Evolutionary conservation across 1,140 invertebrate genomes (phyloP), one percentile per base, ranked within the genome.

Genomic region (Drosophila kurseongensis): DNA sequence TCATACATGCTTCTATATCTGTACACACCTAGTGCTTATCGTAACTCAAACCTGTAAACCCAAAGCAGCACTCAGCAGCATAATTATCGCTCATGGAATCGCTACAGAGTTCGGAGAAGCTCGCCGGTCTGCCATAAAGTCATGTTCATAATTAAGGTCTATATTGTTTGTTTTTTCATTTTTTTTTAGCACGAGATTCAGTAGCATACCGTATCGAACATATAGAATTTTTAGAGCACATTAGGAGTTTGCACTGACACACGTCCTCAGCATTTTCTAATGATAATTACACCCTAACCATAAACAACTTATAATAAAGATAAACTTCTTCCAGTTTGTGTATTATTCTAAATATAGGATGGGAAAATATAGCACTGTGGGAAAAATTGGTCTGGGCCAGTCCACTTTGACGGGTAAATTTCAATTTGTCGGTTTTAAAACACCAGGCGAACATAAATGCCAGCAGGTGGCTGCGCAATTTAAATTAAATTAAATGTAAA

Each of bases 101-200:
- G 75, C 52, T 42, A 16, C 27, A 14, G 7, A 36, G 13, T 9
- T 18, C 44, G 18, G 27, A 51, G 54, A 18, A 60, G 58, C 59
- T 58, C 61, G 40, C 52, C 27, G 65, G 69, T 81, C 83, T 73
- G 83, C 83, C 83, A 88, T 88, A 88, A 82, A 88, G 84, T 88
- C 83, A 88, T 89, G 83, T 83, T 88, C 83, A 88, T 83, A 76
- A 73, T 73, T 82, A 88, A 67, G 68, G 65, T 81, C 58, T 58
- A 51, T 57, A 77, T 65, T 75, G 56, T 79, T 78, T 76, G 56
- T 80, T 80, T 68, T 54, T 44, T 56, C n/a, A 29, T 42, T 86
- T 85, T 82, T 81, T 83, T 86, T 86, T 86, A 77, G 83, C 83
- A 88, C 83, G 79, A 83, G 62, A 79, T 69, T 66, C 79, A 63